Base-by-base conservation (phyloP, 2,888 invertebrate species). In the Trissolcus brochymenae region DNA sequence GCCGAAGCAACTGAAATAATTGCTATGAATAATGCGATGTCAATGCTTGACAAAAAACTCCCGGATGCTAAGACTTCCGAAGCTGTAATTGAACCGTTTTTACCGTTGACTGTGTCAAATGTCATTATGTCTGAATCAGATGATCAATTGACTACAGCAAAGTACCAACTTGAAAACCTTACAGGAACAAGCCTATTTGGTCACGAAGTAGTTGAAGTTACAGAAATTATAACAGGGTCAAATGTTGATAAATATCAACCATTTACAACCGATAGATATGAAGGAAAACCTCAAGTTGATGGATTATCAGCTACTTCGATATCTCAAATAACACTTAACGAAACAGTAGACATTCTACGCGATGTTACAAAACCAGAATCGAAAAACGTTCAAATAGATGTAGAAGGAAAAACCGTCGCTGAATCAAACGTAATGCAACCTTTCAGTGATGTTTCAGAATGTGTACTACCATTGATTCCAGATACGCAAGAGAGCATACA, bases 141-240 rank as follows among this genome's bases (percentile, higher is more conserved):
- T 53, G 6, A 51, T 16, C 4, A 41, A 29, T 51, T 62, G 14
- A 1, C 19, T 76, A 83, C 81, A 6, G 71, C 81, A 57, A 81
- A 84, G 72, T 53, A 83, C 14, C 70, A 68, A 65, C 65, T 71
- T 11, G 80, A 82, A 41, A 84, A 81, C 64, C 81, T 64, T 46
- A 90, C 89, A 14, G 74, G 85, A 35, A 67, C 86, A 4, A 85
- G 82, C 68, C 71, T 90, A 43, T 79, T 77, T 40, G 85, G 86
- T n/a, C 83, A 87, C 64, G 88, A 89, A 73, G 85, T 89, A 16
- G 90, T 90, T n/a, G 80, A 90, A 78, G 88, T 84, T n/a, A 84
- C 81, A n/a, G 89, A 89, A 81, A 79, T 87, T 11, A 65, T 86
- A 43, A 82, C 87, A 13, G 81, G 86, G 67, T 67, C 81, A 4